Percentiles rank a stretch among this genome's conserved stretches.
Conservation (phyloP, 2,113 vertebrate species). For the Ctenomys sociabilis region DNA sequence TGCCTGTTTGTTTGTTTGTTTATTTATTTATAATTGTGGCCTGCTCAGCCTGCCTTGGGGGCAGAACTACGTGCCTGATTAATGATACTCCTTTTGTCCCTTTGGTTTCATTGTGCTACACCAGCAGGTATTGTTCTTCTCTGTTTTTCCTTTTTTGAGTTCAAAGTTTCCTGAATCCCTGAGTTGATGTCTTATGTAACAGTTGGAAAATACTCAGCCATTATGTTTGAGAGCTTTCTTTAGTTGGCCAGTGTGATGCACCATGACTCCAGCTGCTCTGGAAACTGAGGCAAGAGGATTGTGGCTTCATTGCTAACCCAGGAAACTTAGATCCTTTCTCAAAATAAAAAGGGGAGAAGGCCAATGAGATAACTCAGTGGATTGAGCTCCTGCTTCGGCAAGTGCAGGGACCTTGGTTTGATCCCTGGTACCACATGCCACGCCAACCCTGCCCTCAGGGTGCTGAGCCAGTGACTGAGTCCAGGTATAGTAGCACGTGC, state of each 20-base stretch:
- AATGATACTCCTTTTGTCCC: neutral
- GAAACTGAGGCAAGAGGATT: neutral
- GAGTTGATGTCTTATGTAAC: neutral
- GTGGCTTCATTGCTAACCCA: too few species aligned
- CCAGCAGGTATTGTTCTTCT: neutral
- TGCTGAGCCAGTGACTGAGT: too few species aligned
- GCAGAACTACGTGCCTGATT: neutral
- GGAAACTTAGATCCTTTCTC: too few species aligned
- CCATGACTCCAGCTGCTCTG: neutral
- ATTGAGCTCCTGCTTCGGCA: too few species aligned
- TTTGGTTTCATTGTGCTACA: neutral
- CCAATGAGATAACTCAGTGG: too few species aligned
- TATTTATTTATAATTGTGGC: too few species aligned
- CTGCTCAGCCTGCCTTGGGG: too few species aligned
- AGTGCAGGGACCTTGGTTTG: too few species aligned
- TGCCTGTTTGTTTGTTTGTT: neutral
- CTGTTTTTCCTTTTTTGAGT: neutral
- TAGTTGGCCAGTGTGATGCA: neutral
- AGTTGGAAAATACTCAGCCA: neutral
- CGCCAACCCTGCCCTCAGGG: too few species aligned
- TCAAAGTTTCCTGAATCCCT: conserved; percentile 7
- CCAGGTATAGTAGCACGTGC: too few species aligned
- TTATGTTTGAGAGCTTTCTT: neutral
- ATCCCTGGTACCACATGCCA: too few species aligned
- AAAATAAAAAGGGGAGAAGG: neutral